phyloP scores from a whole-genome alignment of 1,140 invertebrate species.

The Leucophenga varia region DNA sequence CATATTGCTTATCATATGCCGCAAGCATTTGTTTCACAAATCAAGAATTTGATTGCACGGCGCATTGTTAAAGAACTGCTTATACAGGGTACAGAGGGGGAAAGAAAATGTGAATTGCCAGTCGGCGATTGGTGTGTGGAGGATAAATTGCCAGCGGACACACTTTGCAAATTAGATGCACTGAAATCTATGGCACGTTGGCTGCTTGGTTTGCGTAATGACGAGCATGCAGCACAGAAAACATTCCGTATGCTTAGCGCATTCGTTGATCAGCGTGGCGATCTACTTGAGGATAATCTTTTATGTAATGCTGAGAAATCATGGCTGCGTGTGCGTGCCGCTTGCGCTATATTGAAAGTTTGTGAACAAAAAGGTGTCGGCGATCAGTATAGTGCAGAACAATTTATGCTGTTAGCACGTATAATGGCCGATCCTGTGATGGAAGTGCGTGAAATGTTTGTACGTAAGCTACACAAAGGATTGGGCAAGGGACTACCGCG shows the following conservation, averaged over 20 bases:
- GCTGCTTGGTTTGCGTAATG: constrained; percentile 87
- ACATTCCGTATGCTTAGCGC: constrained; percentile 91
- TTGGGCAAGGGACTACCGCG: constrained; percentile 76
- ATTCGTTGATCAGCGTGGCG: constrained; percentile 86
- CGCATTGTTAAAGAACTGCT: constrained; percentile 94
- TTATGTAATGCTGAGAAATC: constrained; percentile 85
- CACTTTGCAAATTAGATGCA: constrained; percentile 89
- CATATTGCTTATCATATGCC: constrained; percentile 92
- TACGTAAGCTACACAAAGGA: constrained; percentile 90
- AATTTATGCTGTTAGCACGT: constrained; percentile 90
- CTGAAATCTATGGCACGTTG: constrained; percentile 96
- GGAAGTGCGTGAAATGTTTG: constrained; percentile 88
- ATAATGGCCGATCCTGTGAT: constrained; percentile 84
- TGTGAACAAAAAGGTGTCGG: constrained; percentile 94
- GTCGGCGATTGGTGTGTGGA: constrained; percentile 84
- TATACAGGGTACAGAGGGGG: constrained; percentile 75
- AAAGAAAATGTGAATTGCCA: constrained; percentile 52
- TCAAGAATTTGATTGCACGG: constrained; percentile 92
- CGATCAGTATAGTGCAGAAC: constrained; percentile 90
- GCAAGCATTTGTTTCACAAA: constrained; percentile 81
- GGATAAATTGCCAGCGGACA: constrained; percentile 86
- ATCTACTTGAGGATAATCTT: constrained; percentile 72
- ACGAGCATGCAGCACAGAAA: constrained; percentile 87
- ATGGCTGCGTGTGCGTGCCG: constrained; percentile 86
- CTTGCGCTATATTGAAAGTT: constrained; percentile 93